phyloP scores from a whole-genome alignment of 2,113 vertebrate species.

The Menura novaehollandiae region DNA sequence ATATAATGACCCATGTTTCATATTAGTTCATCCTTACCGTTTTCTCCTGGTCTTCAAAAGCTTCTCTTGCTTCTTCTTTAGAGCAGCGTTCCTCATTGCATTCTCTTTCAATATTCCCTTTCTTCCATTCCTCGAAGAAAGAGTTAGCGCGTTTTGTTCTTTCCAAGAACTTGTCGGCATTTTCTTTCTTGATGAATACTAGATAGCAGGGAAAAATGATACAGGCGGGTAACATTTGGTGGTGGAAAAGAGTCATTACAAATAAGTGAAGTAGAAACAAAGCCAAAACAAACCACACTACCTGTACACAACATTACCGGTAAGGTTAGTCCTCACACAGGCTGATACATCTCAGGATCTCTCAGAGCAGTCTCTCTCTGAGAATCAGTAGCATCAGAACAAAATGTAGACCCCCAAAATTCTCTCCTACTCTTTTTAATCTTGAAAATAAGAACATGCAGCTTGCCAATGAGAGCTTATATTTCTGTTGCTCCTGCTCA shows the following conservation, averaged over 20 bases:
- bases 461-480: neutral
- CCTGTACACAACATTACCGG: neutral
- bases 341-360: neutral
- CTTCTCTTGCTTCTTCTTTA: conserved; percentile 87
- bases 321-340: neutral
- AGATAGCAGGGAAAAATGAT: neutral
- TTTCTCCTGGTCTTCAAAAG: conserved; percentile 77
- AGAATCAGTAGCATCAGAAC: neutral
- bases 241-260: neutral
- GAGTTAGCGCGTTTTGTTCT: conserved; percentile 82
- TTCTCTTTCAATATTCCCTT: conserved; percentile 88
- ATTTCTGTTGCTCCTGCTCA: neutral
- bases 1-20: neutral
- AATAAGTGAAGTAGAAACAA: neutral
- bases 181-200: conserved; percentile 81
- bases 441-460: neutral
- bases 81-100: conserved; percentile 85
- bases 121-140: conserved; percentile 76
- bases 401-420: neutral
- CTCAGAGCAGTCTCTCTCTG: neutral
- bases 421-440: neutral
- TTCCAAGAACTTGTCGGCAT: conserved; percentile 75
- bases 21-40: conserved; percentile 73
- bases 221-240: neutral
- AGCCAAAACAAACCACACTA: neutral